Percentiles rank a stretch among this genome's conserved stretches.
phyloP scores from a whole-genome alignment of 2,113 vertebrate genomes.

The Setophaga coronata region DNA sequence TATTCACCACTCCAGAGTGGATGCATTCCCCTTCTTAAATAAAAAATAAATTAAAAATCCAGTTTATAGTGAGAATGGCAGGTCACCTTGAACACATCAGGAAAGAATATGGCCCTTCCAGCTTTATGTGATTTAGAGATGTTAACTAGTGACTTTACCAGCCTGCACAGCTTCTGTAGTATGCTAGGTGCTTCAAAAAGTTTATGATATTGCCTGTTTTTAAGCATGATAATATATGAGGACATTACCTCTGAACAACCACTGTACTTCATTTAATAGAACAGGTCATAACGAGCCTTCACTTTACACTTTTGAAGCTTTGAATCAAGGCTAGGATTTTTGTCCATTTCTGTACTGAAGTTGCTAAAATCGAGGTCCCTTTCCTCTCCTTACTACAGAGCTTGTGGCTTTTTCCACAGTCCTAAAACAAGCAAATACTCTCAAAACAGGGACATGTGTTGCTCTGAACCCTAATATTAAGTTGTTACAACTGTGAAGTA shows the following conservation, averaged over 20 bases:
- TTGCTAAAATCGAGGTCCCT: not conserved
- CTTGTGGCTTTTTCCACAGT: not conserved
- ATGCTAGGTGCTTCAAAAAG: constrained; percentile 13
- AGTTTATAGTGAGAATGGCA: not conserved
- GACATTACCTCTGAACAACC: constrained; percentile 34
- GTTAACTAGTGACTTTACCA: constrained; percentile 18
- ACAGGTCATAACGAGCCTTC: constrained; percentile 20
- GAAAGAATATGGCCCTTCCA: not conserved
- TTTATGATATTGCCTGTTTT: constrained; percentile 36
- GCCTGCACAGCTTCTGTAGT: not conserved
- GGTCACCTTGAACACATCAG: constrained; percentile 17
- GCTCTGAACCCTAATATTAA: not conserved
- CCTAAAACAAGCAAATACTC: not conserved
- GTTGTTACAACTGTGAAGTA: not conserved
- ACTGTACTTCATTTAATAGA: constrained; percentile 32
- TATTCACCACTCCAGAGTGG: not conserved
- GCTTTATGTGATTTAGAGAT: constrained; percentile 17
- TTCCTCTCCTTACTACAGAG: not conserved
- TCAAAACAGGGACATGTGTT: not conserved
- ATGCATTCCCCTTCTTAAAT: not conserved
- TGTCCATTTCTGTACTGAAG: not conserved
- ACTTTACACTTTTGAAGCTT: not conserved
- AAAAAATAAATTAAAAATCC: not conserved
- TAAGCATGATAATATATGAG: constrained; percentile 31
- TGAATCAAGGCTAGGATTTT: constrained; percentile 24